Conservation (phyloP, 1,140 invertebrate species). For the Eupristina koningsbergeri region DNA sequence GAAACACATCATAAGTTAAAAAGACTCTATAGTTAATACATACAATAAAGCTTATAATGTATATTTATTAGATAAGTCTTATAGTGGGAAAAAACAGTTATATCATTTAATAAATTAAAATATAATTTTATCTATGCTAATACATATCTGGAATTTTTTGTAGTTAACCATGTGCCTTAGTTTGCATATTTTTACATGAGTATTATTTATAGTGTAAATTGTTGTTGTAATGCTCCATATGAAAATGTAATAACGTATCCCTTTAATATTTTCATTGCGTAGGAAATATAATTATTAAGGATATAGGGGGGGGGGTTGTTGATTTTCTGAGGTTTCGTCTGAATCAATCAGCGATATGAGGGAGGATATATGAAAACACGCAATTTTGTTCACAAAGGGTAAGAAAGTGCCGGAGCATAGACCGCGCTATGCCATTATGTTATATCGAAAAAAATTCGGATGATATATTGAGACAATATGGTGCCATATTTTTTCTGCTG, state of each 20-base stretch:
- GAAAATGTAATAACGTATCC: background rate
- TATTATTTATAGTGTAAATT: no score
- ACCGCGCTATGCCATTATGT: background rate
- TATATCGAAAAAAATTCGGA: slow-evolving; percentile 14
- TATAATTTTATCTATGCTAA: no score
- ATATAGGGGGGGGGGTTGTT: background rate
- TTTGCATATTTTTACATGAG: no score
- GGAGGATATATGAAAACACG: slow-evolving; percentile 7
- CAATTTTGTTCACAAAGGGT: slow-evolving; percentile 17
- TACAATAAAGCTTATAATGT: no score
- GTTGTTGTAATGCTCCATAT: background rate
- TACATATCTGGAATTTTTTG: no score
- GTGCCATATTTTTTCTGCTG: slow-evolving; percentile 9
- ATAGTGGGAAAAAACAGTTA: no score
- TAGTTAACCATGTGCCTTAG: no score
- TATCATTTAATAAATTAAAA: no score
- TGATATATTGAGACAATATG: slow-evolving; percentile 17
- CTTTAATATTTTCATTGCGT: background rate
- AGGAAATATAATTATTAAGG: background rate
- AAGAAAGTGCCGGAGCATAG: background rate
- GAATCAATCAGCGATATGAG: slow-evolving; percentile 7
- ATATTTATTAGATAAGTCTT: no score
- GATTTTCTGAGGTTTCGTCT: background rate
- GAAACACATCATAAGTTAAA: no score
- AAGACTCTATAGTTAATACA: no score